A percentile compares a stretch with the other conserved stretches of the same genome.
These are phyloP conservation scores for Glossophaga mutica DNA, from an alignment of 2,797 vertebrate species.

Conservation along the genomic window DNA sequence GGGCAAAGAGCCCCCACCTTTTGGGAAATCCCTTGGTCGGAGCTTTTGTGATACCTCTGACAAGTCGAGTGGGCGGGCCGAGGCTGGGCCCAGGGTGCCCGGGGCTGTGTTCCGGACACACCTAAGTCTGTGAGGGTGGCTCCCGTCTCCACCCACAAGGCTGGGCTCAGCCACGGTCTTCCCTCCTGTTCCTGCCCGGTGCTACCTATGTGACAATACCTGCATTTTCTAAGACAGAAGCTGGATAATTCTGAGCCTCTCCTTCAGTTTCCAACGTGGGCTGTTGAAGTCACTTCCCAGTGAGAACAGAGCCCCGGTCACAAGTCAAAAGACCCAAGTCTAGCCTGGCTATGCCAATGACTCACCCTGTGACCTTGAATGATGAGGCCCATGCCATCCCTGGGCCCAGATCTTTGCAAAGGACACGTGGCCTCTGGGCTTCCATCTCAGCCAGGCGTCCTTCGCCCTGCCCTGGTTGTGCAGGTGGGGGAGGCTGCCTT, in stretches of 20 bases:
- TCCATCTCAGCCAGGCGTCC: neutral
- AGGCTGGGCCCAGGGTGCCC: neutral
- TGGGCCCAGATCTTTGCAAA: neutral
- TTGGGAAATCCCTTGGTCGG: neutral
- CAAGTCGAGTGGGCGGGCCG: neutral
- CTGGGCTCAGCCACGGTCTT: neutral
- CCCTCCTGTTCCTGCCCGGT: neutral
- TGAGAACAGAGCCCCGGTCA: neutral
- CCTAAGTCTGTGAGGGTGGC: too few relatives aligned
- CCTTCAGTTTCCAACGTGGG: neutral
- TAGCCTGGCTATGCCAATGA: neutral
- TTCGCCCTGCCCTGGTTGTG: neutral
- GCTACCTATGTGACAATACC: neutral
- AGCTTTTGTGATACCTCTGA: neutral
- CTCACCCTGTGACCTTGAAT: neutral
- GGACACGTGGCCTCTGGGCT: neutral
- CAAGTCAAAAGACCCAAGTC: neutral
- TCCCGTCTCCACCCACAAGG: neutral
- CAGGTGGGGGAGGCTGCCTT: neutral
- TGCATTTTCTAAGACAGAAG: neutral
- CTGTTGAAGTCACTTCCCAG: neutral
- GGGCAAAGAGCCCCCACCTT: neutral
- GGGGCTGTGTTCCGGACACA: accelerated
- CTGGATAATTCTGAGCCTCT: neutral
- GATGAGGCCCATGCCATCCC: neutral